Base-by-base conservation (phyloP, 2,797 vertebrate species). In the Lutjanus campechanus region DNA sequence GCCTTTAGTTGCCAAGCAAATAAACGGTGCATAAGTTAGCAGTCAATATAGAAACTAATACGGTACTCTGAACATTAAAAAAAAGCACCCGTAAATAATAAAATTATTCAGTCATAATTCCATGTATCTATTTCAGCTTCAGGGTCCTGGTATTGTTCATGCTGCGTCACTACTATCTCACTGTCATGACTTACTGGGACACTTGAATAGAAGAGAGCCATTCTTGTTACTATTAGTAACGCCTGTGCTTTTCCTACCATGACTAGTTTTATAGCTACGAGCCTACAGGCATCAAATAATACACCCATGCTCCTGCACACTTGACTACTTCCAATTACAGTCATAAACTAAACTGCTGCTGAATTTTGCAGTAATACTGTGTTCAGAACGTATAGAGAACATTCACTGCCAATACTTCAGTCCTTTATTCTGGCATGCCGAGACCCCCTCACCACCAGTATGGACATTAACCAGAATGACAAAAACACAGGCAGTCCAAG, bases 341-440 rank as follows among this genome's bases (percentile, higher is more conserved):
- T 73, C 25, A 19, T 56, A 40, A 53, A 73, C 15, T 41, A 62
- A 13, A 47, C 63, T 40, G 19, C 22, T 53, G 46, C 22, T 64
- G 12, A 46, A 29, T 54, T 29, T 16, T 62, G 50, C 19, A n/a
- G 44, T 12, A 12, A 54, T n/a, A 20, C 17, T 22, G 17, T 59
- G 16, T 53, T 15, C 36, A 44, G 19, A 36, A 47, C 6, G n/a
- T 36, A 15, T 53, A 29, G 55, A 44, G 20, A 55, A 41, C 15
- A 29, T 11, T 16, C 3, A 10, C 56, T 50, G 44, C 15, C n/a
- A 56, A 25, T 16, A 51, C n/a, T 68, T 36, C 8, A 36, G 44
- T 69, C 64, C 41, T 81, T 66, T 61, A 66, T 71, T 53, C 49
- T 54, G 17, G 62, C 12, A n/a, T 63, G 40, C n/a, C 25, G 36